Evolutionary conservation across 2,113 vertebrate species (phyloP), one percentile per base, ranked within the genome.

Genomic region (Thryonomys swinderianus): DNA sequence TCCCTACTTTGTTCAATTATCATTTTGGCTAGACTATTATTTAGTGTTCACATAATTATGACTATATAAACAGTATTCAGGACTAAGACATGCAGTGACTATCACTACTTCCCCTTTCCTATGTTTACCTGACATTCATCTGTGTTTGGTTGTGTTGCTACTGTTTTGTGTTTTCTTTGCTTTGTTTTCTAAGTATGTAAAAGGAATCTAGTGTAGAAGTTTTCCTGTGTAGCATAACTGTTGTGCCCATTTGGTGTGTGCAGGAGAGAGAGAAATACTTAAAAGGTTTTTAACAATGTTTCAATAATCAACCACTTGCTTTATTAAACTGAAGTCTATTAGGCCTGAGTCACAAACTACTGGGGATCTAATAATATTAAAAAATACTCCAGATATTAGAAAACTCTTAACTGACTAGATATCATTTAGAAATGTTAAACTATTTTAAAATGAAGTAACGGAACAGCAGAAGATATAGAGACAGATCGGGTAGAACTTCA

Each of bases 251-350:
- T 64, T 73, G 57, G 42, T 40, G 95, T 48, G 87, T 85, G 93
- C 37, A 84, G 48, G 14, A 85, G 18, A 12, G 96, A 80, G 12
- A 89, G 53, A 88, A 73, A 90, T 74, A 85, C 69, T 69, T 64
- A 40, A 74, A 67, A 73, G 73, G 16, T 18, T 84, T 78, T 81
- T 78, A 88, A 71, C 2, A 82, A 32, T 40, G 4, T 85, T 91
- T 93, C n/a, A 76, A 42, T 45, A 69, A 80, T 25, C 53, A 89
- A 55, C 9, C 21, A 76, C 23, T 40, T 69, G 12, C 20, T 90
- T 93, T 51, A 87, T 5, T 14, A 25, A 93, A 42, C 0, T 57
- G 7, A 4, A 90, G n/a, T 42, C 14, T 76, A 10, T 69, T 51
- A 69, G 37, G 34, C 8, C 32, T 78, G n/a, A 10, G 9, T 78